Percentiles rank a stretch among this genome's conserved stretches.
Evolutionary conservation across 2,888 invertebrate genomes (phyloP).

Genomic region (Ophion slaviceki): DNA sequence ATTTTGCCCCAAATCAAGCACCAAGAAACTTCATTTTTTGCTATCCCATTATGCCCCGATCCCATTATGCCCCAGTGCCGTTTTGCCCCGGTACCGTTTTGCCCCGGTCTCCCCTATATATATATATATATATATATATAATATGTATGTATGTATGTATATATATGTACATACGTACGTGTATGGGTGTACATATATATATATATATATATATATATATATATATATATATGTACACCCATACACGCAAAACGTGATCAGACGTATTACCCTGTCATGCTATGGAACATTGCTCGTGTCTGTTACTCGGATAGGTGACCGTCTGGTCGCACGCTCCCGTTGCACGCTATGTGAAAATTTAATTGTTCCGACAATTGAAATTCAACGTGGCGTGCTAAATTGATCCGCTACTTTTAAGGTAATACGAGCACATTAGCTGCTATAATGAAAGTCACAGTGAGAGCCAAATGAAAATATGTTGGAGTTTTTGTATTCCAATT

Average conservation of each 20-base stretch:
- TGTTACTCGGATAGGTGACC: constrained; percentile 4
- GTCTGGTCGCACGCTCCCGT: constrained; percentile 16
- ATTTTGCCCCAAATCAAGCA: too few relatives aligned
- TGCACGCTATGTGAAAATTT: constrained; percentile 34
- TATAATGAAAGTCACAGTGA: background rate
- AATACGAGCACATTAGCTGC: background rate
- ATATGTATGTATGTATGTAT: background rate
- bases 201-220: background rate
- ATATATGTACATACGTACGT: background rate
- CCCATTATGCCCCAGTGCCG: too few relatives aligned
- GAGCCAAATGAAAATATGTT: background rate
- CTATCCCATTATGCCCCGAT: too few relatives aligned
- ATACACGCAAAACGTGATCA: background rate
- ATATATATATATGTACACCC: background rate
- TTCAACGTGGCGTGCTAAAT: constrained; percentile 21
- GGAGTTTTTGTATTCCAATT: background rate
- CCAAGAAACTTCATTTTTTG: too few relatives aligned
- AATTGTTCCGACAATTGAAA: constrained; percentile 34
- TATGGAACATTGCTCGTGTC: background rate
- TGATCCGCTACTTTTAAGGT: background rate
- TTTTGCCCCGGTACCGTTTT: too few relatives aligned
- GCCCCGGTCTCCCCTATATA: too few relatives aligned
- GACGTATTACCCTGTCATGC: background rate
- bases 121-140: constrained; percentile 41
- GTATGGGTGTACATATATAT: background rate